Percentiles rank a stretch among this genome's conserved stretches.
phyloP scores from a whole-genome alignment of 2,113 vertebrate genomes.

The Aphyosemion australe region DNA sequence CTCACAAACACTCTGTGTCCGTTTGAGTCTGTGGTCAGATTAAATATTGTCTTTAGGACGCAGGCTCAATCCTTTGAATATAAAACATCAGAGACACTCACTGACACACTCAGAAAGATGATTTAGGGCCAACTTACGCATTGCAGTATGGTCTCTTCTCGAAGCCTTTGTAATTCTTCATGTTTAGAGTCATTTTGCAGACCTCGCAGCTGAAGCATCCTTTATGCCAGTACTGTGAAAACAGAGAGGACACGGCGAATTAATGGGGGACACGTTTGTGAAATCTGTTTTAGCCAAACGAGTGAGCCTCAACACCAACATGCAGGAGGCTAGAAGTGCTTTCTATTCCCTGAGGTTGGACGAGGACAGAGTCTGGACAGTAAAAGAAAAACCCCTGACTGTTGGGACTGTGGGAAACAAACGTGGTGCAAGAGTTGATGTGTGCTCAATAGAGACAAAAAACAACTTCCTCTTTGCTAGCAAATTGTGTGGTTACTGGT shows the following conservation, averaged over 20 bases:
- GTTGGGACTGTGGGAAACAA: slow-evolving; percentile 3
- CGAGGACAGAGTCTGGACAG: not conserved
- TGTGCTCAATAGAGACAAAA: not conserved
- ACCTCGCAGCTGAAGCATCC: slow-evolving; percentile 98
- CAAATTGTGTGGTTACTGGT: slow-evolving; percentile 2
- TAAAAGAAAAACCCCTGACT: slow-evolving; percentile 1
- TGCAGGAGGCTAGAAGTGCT: slow-evolving; percentile 3
- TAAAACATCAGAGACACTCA: slow-evolving; percentile 17
- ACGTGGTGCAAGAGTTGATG: slow-evolving; percentile 16
- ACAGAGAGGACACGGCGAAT: slow-evolving; percentile 21
- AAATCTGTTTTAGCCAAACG: not conserved
- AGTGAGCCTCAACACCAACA: not conserved
- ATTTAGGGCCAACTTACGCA: slow-evolving; percentile 86
- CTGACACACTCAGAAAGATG: slow-evolving; percentile 15
- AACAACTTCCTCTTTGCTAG: slow-evolving; percentile 25
- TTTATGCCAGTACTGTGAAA: slow-evolving; percentile 95
- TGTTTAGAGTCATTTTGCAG: slow-evolving; percentile 99
- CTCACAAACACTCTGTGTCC: slow-evolving; percentile 29
- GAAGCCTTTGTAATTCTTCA: slow-evolving; percentile 99
- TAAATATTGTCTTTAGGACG: slow-evolving; percentile 26
- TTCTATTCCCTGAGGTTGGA: slow-evolving; percentile 16
- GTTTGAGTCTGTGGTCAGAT: slow-evolving; percentile 51
- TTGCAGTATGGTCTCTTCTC: slow-evolving; percentile 99
- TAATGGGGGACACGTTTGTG: not conserved
- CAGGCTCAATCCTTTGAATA: not conserved